Percentiles rank a stretch among this genome's conserved stretches.
phyloP scores from a whole-genome alignment of 2,113 vertebrate species.

The Suncus etruscus region DNA sequence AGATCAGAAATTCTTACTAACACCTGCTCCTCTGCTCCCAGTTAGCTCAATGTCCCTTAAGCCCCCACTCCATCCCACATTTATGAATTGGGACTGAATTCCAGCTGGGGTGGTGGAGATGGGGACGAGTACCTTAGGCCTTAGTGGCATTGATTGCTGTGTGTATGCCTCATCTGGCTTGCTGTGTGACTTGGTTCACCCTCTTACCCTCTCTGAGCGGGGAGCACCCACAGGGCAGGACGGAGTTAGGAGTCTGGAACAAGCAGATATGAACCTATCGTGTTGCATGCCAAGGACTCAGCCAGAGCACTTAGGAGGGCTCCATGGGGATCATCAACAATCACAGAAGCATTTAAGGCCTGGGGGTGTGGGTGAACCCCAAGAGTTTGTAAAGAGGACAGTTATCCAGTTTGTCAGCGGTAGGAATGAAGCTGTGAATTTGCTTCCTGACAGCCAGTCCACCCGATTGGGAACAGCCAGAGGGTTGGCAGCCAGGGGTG shows the following conservation, averaged over 20 bases:
- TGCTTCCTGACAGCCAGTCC: too few species aligned
- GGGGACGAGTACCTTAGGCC: too few species aligned
- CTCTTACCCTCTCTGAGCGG: neutral
- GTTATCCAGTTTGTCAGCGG: neutral
- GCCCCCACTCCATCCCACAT: neutral
- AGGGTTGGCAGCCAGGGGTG: neutral
- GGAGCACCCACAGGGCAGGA: neutral
- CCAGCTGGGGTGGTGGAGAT: too few species aligned
- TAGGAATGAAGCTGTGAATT: too few species aligned
- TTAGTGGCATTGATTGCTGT: too few species aligned
- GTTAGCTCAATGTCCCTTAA: rapidly evolving
- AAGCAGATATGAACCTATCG: rapidly evolving
- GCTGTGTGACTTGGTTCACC: neutral
- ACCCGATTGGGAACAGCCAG: neutral
- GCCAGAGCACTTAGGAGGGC: too few species aligned
- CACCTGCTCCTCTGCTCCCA: too few species aligned
- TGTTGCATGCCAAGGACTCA: too few species aligned
- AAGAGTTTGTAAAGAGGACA: neutral
- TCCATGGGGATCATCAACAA: too few species aligned
- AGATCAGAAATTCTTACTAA: neutral
- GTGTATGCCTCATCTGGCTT: rapidly evolving
- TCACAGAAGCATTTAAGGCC: neutral
- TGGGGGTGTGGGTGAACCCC: too few species aligned
- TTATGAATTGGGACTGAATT: too few species aligned
- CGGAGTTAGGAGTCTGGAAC: rapidly evolving